Evolutionary conservation across 2,888 invertebrate species (phyloP).

Genomic region (Parnassius mnemosyne): DNA sequence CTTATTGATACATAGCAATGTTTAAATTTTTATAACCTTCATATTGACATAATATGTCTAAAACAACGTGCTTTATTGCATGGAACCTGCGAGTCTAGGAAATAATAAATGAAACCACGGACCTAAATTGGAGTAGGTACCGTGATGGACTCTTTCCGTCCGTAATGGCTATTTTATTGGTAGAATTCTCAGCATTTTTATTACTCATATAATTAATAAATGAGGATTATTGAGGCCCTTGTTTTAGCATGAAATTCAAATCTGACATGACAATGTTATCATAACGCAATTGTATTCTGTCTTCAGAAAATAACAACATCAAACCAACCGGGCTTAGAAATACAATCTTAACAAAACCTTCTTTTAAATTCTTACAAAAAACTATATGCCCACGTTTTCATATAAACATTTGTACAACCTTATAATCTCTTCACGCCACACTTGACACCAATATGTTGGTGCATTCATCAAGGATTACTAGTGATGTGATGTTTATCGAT

Average conservation of each 20-base stretch:
- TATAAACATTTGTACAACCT: conserved; percentile 63
- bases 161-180: too few species aligned
- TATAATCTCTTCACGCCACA: conserved; percentile 75
- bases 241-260: neutral
- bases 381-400: conserved; percentile 15
- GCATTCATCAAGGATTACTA: conserved; percentile 65
- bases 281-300: conserved; percentile 2
- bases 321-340: conserved; percentile 9
- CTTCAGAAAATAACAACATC: conserved; percentile 19
- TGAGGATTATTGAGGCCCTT: too few species aligned
- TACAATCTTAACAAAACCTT: conserved; percentile 8
- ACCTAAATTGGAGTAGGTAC: too few species aligned
- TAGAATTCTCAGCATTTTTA: too few species aligned
- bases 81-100: too few species aligned
- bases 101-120: too few species aligned
- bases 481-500: conserved; percentile 64
- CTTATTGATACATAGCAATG: too few species aligned
- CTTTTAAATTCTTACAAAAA: conserved; percentile 14
- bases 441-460: conserved; percentile 68
- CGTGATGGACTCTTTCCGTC: too few species aligned
- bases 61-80: too few species aligned
- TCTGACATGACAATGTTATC: neutral
- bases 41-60: too few species aligned
- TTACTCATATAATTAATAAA: too few species aligned
- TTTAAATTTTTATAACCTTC: too few species aligned